Percentiles rank a stretch among this genome's conserved stretches.
Evolutionary conservation across 2,797 vertebrate genomes (phyloP).

Genomic region (Centroberyx gerrardi): DNA sequence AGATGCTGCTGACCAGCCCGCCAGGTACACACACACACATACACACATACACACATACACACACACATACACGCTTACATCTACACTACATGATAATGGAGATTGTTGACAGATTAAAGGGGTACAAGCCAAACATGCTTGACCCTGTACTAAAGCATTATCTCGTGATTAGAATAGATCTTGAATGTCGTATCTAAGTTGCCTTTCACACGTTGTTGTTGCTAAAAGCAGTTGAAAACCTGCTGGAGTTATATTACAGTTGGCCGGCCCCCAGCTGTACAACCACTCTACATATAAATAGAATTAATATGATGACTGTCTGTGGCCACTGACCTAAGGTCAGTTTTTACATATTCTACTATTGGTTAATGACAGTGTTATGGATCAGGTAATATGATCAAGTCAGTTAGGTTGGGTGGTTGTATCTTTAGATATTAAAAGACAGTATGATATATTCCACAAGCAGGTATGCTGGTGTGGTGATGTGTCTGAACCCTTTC

Average conservation of each 20-base stretch:
- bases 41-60: slow-evolving; percentile 7
- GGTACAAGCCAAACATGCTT: background rate
- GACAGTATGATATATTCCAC: background rate
- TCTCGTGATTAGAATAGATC: slow-evolving; percentile 5
- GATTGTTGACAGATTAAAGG: background rate
- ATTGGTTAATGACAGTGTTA: slow-evolving; percentile 12
- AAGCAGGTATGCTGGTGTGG: background rate
- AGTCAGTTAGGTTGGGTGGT: background rate
- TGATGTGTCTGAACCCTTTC: background rate
- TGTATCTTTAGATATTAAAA: background rate
- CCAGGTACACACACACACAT: slow-evolving; percentile 22
- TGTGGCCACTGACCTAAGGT: slow-evolving; percentile 52
- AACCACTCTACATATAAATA: slow-evolving; percentile 54
- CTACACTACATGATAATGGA: background rate
- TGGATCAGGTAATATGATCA: slow-evolving; percentile 17
- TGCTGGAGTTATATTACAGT: slow-evolving; percentile 33
- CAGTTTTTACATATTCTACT: slow-evolving; percentile 32
- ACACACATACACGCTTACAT: background rate
- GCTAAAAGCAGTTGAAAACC: slow-evolving; percentile 31
- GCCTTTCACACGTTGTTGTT: slow-evolving; percentile 34
- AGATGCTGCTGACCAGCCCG: slow-evolving; percentile 21
- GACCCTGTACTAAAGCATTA: slow-evolving; percentile 6
- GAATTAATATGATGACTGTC: slow-evolving; percentile 51
- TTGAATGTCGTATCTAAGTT: background rate
- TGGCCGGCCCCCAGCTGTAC: slow-evolving; percentile 29